phyloP scores from a whole-genome alignment of 2,113 vertebrate genomes.

The Pteropus alecto region DNA sequence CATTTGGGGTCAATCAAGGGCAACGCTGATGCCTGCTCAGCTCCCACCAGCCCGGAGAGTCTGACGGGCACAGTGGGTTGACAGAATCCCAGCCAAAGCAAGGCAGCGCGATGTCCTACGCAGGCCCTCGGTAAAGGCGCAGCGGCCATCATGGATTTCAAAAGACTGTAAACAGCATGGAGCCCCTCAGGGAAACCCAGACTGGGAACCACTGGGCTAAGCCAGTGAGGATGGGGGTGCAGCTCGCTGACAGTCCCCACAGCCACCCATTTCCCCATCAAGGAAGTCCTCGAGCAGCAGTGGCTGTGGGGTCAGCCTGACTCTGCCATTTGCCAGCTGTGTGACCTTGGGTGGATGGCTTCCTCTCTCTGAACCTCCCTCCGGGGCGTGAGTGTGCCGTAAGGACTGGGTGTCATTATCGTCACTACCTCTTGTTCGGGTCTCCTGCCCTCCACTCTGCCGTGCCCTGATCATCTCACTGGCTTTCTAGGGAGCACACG shows the following conservation, averaged over 20 bases:
- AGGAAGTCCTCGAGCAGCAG: neutral
- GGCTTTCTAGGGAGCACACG: neutral
- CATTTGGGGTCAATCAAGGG: neutral
- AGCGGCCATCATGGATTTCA: neutral
- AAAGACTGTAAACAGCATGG: neutral
- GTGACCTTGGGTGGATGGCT: neutral
- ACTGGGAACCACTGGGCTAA: neutral
- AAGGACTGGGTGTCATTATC: neutral
- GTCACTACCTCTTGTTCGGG: fast-evolving
- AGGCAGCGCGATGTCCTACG: fast-evolving
- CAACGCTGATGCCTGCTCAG: neutral
- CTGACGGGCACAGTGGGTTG: neutral
- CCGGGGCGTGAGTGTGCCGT: neutral
- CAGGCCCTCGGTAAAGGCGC: neutral
- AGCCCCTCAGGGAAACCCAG: neutral
- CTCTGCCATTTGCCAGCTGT: neutral
- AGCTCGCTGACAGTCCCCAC: neutral
- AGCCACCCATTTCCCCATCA: fast-evolving
- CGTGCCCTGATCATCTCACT: neutral
- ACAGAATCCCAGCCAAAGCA: neutral
- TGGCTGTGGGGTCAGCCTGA: neutral
- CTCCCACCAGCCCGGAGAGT: fast-evolving
- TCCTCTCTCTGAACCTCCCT: neutral
- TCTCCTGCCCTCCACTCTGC: too few species aligned
- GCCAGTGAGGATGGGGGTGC: neutral